Evolutionary conservation across 2,797 vertebrate species (phyloP), one percentile per base, ranked within the genome.

Genomic region (Anabas testudineus): DNA sequence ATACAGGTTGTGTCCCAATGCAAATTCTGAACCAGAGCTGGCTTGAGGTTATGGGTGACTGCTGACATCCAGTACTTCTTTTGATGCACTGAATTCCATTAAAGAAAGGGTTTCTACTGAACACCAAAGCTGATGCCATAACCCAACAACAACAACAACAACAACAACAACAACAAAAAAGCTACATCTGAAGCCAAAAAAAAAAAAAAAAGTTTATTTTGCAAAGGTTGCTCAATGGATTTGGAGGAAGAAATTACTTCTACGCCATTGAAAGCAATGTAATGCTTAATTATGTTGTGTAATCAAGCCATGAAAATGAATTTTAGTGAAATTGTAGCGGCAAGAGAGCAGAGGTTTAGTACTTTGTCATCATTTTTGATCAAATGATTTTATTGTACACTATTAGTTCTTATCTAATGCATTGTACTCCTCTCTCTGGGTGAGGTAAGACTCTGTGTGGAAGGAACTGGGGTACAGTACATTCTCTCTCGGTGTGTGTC

Each of bases 41-140:
- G 34, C 78, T 78, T 16, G 12, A 26, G 48, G 65, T 74, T 76
- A 74, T 16, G 61, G 61, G 63, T 70, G 79, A 83, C 51, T 77
- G 70, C 61, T 78, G 58, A 67, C 55, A 30, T 57, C n/a, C n/a
- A n/a, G n/a, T n/a, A 74, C 51, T 61, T 45, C 42, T 61, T 77
- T 54, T 68, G 67, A 74, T 76, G 48, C 54, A 64, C 7, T 76
- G 74, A 74, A 72, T 76, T 24, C 56, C 53, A 82, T 78, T 68
- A 79, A 43, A 75, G 32, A 46, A 48, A 71, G 36, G 59, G 63
- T 67, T 72, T 78, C 47, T 53, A 53, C 48, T 69, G 37, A 74
- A 63, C 36, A 37, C 24, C 51, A 16, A 51, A 63, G 36, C 32
- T 54, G 43, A 57, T 51, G 52, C 48, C 55, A 60, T 59, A 72